A percentile compares a stretch with the other conserved stretches of the same genome.
These are phyloP conservation scores for Emberiza fucata DNA, from an alignment of 2,113 vertebrate genomes.

Conservation along the genomic window DNA sequence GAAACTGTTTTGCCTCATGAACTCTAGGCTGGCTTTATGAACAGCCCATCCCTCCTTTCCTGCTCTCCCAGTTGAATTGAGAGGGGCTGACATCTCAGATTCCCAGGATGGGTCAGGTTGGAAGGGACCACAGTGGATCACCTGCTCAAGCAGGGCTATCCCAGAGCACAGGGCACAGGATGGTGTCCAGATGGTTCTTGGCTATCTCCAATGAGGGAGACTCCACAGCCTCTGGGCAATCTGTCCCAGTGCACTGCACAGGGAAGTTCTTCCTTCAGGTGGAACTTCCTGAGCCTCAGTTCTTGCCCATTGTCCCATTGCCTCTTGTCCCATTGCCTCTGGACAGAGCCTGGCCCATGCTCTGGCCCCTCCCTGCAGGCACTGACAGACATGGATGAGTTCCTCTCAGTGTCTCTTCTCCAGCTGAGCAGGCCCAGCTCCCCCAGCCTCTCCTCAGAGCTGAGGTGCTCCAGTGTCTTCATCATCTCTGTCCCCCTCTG, in stretches of 20 bases:
- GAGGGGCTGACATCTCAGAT: neutral
- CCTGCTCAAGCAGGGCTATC: neutral
- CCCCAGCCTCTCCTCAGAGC: neutral
- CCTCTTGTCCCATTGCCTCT: too few species aligned
- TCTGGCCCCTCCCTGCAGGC: too few species aligned
- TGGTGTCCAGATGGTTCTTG: neutral
- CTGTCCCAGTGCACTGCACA: too few species aligned
- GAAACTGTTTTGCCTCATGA: neutral
- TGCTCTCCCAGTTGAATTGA: neutral
- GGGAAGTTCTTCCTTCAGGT: too few species aligned
- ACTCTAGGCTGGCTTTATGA: neutral
- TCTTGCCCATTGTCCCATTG: too few species aligned
- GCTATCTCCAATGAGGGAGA: accelerated
- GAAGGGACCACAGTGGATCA: accelerated
- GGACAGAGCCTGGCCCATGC: too few species aligned
- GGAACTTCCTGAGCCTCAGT: too few species aligned
- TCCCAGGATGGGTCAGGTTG: neutral
- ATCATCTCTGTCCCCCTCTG: too few species aligned
- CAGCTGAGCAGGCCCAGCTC: too few species aligned
- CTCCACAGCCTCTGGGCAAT: too few species aligned
- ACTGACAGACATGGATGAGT: too few species aligned
- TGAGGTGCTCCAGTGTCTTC: neutral
- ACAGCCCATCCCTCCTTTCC: neutral
- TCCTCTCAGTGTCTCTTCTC: too few species aligned
- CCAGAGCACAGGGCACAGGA: neutral